Evolutionary conservation across 2,113 vertebrate genomes (phyloP).

Genomic region (Mugil cephalus): DNA sequence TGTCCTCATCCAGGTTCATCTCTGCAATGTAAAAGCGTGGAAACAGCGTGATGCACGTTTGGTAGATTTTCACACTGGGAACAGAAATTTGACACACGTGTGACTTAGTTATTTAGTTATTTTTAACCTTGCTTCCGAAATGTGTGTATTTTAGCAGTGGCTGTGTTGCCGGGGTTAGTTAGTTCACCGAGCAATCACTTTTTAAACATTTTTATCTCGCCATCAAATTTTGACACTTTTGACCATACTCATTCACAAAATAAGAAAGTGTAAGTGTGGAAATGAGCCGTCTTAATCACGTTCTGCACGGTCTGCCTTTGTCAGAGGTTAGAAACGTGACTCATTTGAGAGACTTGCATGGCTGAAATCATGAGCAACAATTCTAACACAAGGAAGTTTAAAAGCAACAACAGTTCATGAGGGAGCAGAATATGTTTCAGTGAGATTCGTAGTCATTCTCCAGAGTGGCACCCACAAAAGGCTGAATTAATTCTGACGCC

Average conservation of each 20-base stretch:
- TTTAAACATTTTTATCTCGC: background rate
- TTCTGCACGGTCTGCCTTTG: constrained; percentile 15
- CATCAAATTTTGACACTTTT: background rate
- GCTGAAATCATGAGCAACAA: background rate
- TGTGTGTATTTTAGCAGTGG: background rate
- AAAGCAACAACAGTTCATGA: background rate
- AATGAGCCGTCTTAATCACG: constrained; percentile 13
- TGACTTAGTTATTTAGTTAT: too few relatives aligned
- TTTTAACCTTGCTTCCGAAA: background rate
- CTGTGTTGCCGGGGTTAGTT: background rate
- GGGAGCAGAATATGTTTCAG: background rate
- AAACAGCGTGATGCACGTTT: background rate
- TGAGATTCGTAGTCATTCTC: too few relatives aligned
- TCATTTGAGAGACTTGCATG: constrained; percentile 2
- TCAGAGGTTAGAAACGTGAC: constrained; percentile 23
- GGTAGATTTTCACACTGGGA: background rate
- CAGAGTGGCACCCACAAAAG: background rate
- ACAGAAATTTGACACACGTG: background rate
- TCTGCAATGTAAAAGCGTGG: constrained; percentile 48
- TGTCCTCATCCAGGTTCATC: constrained; percentile 85
- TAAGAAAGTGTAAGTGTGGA: background rate
- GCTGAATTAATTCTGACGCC: background rate
- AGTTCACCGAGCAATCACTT: background rate
- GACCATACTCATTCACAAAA: background rate
- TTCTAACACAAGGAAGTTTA: background rate